Evolutionary conservation across 2,113 vertebrate genomes (phyloP).

Genomic region (Barbus barbus): DNA sequence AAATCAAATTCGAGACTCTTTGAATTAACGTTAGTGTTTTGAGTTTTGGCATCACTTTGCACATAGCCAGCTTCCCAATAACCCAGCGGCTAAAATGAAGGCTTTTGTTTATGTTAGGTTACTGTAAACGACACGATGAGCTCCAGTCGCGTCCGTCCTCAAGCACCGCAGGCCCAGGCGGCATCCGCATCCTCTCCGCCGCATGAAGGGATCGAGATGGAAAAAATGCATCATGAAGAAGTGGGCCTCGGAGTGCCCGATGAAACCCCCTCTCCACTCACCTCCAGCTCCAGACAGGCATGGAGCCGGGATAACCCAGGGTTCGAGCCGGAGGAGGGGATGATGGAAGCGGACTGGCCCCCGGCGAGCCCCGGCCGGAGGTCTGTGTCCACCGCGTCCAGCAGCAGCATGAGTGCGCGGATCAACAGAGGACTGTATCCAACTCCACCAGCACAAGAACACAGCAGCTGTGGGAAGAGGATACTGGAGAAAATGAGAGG

Average conservation of each 20-base stretch:
- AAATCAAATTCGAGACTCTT: neutral
- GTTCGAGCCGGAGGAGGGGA: slow-evolving; percentile 89
- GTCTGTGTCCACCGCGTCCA: slow-evolving; percentile 78
- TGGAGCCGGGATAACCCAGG: slow-evolving; percentile 95
- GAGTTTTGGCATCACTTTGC: too few species aligned
- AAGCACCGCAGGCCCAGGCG: slow-evolving; percentile 66
- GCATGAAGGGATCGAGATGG: slow-evolving; percentile 77
- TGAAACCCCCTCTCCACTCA: slow-evolving; percentile 78
- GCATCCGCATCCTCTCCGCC: slow-evolving; percentile 59
- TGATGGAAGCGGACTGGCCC: slow-evolving; percentile 84
- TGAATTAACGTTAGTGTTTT: neutral
- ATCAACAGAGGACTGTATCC: slow-evolving; percentile 72
- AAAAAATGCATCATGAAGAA: slow-evolving; percentile 74
- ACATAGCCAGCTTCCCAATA: neutral
- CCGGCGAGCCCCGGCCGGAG: slow-evolving; percentile 77
- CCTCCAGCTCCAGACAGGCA: slow-evolving; percentile 85
- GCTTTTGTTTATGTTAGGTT: neutral
- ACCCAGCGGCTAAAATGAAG: neutral
- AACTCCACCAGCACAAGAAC: slow-evolving; percentile 72
- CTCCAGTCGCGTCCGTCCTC: slow-evolving; percentile 73
- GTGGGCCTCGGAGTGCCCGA: slow-evolving; percentile 72
- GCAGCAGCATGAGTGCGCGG: slow-evolving; percentile 69
- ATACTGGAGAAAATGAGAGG: slow-evolving; percentile 76
- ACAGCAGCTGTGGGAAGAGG: slow-evolving; percentile 73
- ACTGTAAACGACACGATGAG: slow-evolving; percentile 65